These are phyloP conservation scores for Eupristina koningsbergeri DNA, from an alignment of 1,140 invertebrate genomes.

Conservation along the genomic window DNA sequence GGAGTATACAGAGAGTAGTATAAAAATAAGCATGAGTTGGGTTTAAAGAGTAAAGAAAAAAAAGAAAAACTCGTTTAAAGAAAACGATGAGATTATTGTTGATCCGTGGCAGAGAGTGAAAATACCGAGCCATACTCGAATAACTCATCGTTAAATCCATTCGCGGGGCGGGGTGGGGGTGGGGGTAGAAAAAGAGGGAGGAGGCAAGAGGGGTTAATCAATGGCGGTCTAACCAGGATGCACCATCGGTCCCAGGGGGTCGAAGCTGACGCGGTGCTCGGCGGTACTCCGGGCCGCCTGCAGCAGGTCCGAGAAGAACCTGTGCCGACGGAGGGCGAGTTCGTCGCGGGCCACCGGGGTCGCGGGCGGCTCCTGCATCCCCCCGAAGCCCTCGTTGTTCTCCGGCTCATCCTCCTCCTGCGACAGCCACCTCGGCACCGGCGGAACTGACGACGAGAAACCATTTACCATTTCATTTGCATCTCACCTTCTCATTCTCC, in stretches of 20 bases:
- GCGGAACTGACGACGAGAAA: constrained; percentile 54
- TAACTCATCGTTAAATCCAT: no score
- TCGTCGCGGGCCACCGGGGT: constrained; percentile 85
- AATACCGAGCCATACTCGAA: no score
- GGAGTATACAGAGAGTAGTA: no score
- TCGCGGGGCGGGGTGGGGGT: no score
- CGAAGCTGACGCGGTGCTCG: constrained; percentile 83
- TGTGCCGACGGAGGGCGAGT: constrained; percentile 81
- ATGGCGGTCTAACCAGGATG: constrained; percentile 73
- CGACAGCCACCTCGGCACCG: constrained; percentile 66
- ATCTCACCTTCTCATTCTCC: neutral
- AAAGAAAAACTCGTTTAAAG: no score
- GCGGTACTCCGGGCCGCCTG: constrained; percentile 80
- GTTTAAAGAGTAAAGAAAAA: no score
- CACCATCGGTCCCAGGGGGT: constrained; percentile 80
- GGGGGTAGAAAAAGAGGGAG: no score
- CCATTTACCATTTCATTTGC: neutral
- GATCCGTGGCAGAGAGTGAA: no score
- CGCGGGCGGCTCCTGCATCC: constrained; percentile 80
- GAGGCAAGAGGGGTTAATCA: neutral
- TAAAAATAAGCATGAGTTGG: no score
- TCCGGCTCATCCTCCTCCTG: constrained; percentile 67
- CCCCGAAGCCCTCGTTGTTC: constrained; percentile 58
- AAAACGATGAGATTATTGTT: no score
- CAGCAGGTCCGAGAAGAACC: constrained; percentile 84